A percentile compares a stretch with the other conserved stretches of the same genome.
These are phyloP conservation scores for Galerucella pusilla DNA, from an alignment of 2,888 invertebrate genomes.

Conservation along the genomic window DNA sequence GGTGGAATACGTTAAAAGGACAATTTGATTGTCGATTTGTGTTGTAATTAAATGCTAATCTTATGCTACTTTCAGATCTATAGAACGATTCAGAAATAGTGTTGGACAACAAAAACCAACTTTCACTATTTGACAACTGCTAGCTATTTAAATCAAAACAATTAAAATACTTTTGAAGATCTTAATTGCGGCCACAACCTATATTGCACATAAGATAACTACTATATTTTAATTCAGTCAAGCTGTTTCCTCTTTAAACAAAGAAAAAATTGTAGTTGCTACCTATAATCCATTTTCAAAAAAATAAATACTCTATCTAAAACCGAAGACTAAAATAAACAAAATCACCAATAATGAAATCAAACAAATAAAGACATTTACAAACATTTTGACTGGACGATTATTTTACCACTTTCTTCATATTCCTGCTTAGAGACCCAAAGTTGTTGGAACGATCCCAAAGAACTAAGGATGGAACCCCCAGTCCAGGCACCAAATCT, in stretches of 20 bases:
- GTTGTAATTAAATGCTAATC: background rate
- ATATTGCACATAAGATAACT: constrained; percentile 12
- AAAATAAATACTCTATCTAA: constrained; percentile 2
- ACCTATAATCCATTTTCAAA: background rate
- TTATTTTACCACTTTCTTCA: constrained; percentile 76
- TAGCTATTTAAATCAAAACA: background rate
- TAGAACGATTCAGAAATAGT: too few species aligned
- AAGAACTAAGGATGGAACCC: constrained; percentile 78
- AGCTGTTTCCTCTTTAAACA: background rate
- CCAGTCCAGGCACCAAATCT: constrained; percentile 82
- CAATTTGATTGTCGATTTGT: background rate
- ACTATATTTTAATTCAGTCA: constrained; percentile 4
- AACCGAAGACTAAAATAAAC: background rate
- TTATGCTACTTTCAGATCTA: background rate
- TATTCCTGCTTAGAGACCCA: constrained; percentile 83
- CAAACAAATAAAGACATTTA: constrained; percentile 45
- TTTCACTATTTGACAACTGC: background rate
- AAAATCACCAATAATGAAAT: constrained; percentile 1
- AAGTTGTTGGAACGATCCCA: constrained; percentile 81
- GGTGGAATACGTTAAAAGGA: background rate
- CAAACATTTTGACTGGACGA: constrained; percentile 62
- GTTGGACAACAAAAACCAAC: too few species aligned
- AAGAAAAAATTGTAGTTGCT: background rate
- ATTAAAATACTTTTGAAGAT: constrained; percentile 1
- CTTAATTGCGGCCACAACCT: background rate